Base-by-base conservation (phyloP, 92 coral and sea anemone genomes). In the Paragorgia papillata region DNA sequence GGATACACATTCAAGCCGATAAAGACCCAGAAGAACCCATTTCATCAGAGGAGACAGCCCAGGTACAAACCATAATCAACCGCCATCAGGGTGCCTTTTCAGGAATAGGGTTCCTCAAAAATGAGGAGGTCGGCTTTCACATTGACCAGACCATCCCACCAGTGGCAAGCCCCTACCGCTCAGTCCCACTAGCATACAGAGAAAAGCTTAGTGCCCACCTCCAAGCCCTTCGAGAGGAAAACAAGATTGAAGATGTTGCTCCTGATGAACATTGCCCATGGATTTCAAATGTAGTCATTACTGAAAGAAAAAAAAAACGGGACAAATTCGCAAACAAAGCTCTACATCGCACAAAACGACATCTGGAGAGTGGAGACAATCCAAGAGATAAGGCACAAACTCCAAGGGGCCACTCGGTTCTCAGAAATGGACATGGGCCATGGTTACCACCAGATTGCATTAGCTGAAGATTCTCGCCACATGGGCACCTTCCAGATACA, bases 281-380 rank as follows among this genome's bases (percentile, higher is more conserved):
- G n/a, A n/a, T n/a, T n/a, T n/a, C n/a, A n/a, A n/a, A n/a, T n/a
- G n/a, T n/a, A 15, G 66, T 82, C 2, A 82, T 82, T 43, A 61
- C 81, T 2, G 86, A 82, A n/a, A n/a, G n/a, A n/a, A 31, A 82
- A 63, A 58, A 82, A 82, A 37, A 37, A 12, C 6, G 43, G 43
- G 43, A 37, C 43, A 37, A 37, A 37, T 37, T 12, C 43, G 43
- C 71, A 39, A 80, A 80, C 79, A 34, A 28, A 18, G 80, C 80
- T 4, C 46, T 81, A 0, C 66, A 64, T 17, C 82, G 62, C 49
- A 62, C 82, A 32, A 62, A 77, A 48, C 51, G 73, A 18, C 74
- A 62, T 25, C n/a, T n/a, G n/a, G n/a, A n/a, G n/a, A n/a, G 62
- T 77, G 20, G 74, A 62, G 34, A 77, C 74, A 28, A 41, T 77